Percentiles rank a stretch among this genome's conserved stretches.
These are phyloP conservation scores for Phrynocephalus vlangalii DNA, from an alignment of 2,797 vertebrate species.

Conservation along the genomic window DNA sequence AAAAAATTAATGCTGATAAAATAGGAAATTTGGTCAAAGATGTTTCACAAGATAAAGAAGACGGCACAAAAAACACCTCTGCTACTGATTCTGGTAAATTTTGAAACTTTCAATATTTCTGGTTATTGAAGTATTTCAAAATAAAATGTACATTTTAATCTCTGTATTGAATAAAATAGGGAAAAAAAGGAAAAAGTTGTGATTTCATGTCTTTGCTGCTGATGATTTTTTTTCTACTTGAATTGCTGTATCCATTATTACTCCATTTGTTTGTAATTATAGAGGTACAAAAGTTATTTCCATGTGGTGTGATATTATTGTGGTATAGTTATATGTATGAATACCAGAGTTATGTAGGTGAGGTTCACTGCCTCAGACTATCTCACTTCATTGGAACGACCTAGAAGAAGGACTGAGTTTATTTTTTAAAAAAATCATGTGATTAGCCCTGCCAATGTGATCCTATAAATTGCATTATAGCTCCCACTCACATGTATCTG, in stretches of 20 bases:
- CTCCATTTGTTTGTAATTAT: not conserved
- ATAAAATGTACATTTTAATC: not conserved
- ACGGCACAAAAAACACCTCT: conserved; percentile 77
- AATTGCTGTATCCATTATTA: not conserved
- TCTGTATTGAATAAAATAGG: not conserved
- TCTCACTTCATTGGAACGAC: not conserved
- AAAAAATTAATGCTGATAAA: conserved; percentile 40
- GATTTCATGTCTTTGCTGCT: not conserved
- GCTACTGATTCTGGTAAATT: conserved; percentile 86
- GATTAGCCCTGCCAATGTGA: not conserved
- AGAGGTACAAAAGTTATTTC: not conserved
- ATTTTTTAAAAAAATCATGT: not conserved
- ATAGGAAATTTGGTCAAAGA: conserved; percentile 44
- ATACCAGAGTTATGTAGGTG: not conserved
- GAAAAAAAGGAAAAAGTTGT: not conserved
- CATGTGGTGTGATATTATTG: not conserved
- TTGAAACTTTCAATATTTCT: not conserved
- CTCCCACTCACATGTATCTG: not conserved
- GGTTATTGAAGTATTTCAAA: not conserved
- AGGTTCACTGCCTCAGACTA: not conserved
- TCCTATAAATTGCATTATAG: not conserved
- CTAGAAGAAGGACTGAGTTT: not conserved
- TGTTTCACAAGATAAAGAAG: conserved; percentile 66
- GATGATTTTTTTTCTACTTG: not conserved
- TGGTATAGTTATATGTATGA: not conserved